phyloP scores from a whole-genome alignment of 2,113 vertebrate genomes.

The Phyllostomus discolor region DNA sequence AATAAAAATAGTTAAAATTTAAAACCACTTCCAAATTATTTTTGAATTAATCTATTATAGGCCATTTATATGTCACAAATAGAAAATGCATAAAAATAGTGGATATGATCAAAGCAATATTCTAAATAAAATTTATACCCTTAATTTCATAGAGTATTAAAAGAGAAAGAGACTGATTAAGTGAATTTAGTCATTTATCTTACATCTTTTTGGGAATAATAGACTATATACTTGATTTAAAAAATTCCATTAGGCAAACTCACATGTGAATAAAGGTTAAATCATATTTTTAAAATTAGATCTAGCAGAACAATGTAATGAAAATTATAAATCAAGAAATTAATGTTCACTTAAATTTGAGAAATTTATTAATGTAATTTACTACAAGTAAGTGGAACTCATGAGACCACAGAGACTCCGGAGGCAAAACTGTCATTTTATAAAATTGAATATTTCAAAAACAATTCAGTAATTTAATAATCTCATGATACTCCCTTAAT shows the following conservation, averaged over 20 bases:
- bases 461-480: neutral
- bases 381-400: neutral
- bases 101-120: neutral
- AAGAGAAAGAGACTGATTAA: neutral
- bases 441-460: neutral
- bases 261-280: neutral
- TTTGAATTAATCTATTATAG: neutral
- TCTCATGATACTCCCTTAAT: neutral
- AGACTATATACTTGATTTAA: neutral
- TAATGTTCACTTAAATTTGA: neutral
- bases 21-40: neutral
- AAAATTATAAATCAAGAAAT: slow-evolving; percentile 31
- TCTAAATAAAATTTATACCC: neutral
- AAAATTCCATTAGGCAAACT: neutral
- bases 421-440: neutral
- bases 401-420: neutral
- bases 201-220: neutral
- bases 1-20: neutral
- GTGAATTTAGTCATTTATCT: neutral
- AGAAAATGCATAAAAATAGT: neutral
- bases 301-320: neutral
- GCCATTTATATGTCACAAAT: neutral
- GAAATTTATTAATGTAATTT: slow-evolving; percentile 4
- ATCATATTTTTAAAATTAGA: neutral
- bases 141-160: neutral